Base-by-base conservation (phyloP, 2,888 invertebrate genomes). In the Polietes domitor region DNA sequence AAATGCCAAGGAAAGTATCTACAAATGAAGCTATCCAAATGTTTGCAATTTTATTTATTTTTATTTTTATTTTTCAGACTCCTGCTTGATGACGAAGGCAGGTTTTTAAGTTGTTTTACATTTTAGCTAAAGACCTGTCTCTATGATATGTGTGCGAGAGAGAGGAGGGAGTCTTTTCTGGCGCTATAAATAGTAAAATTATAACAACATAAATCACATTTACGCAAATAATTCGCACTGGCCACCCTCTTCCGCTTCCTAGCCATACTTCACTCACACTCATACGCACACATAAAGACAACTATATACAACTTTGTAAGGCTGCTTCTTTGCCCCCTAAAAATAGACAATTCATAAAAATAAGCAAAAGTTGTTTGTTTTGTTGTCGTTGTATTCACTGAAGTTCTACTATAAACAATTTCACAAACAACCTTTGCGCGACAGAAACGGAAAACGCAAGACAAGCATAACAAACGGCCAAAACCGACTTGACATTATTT, bases 141-240 rank as follows among this genome's bases (percentile, higher is more conserved):
- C 2, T 50, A 10, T 53, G 21, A 10, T 19, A 24, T 21, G 17
- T 53, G 7, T 53, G 53, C 26, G 74, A 37, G 68, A 50, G 12
- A 50, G 50, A 43, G n/a, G n/a, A n/a, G n/a, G n/a, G n/a, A n/a
- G n/a, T n/a, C n/a, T 32, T 70, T 53, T 72, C 71, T 71, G 47
- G 74, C 80, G 71, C 77, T 81, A 73, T 76, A 83, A 77, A 77
- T 82, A 83, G 85, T 86, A 85, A 86, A 87, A 87, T 87, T 87
- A 86, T 85, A 85, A 79, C 58, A 77, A 80, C 86, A 85, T 87
- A 87, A 87, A 87, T 86, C 86, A 86, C 86, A 85, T 86, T 80
- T 87, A 87, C 86, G 85, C 86, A 87, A 79, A 86, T 85, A 87
- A 85, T 84, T 86, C 85, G 80, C 80, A 83, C 73, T 70, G 28